Evolutionary conservation across 92 coral and sea anemone species (phyloP).

Genomic region (Plumapathes pennacea): DNA sequence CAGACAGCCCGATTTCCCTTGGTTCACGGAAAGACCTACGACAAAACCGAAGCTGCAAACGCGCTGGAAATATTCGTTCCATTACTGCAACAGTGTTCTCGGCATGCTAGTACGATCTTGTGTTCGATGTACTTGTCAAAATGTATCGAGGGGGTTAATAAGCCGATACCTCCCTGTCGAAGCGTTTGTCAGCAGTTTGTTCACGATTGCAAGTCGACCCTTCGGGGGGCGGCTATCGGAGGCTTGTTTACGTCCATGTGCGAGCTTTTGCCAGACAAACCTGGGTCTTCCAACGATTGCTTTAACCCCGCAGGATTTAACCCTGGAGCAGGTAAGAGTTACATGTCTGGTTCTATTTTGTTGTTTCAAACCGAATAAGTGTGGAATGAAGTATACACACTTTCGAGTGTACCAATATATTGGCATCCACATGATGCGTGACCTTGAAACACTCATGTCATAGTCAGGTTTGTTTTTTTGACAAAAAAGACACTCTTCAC

Average conservation of each 20-base stretch:
- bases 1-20: conserved; percentile 52
- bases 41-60: conserved; percentile 33
- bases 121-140: conserved; percentile 65
- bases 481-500: too few relatives aligned
- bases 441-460: too few relatives aligned
- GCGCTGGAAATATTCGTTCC: conserved; percentile 22
- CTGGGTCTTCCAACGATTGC: conserved; percentile 9
- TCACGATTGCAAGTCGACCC: conserved; percentile 4
- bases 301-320: conserved; percentile 52
- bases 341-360: too few relatives aligned
- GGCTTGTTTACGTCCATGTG: conserved; percentile 50
- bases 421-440: too few relatives aligned
- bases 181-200: conserved; percentile 61
- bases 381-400: too few relatives aligned
- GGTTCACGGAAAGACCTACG: conserved; percentile 48
- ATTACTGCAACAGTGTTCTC: conserved; percentile 26
- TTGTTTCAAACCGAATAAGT: too few relatives aligned
- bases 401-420: too few relatives aligned
- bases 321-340: too few relatives aligned
- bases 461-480: too few relatives aligned
- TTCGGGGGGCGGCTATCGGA: conserved; percentile 13
- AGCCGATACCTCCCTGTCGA: conserved; percentile 43
- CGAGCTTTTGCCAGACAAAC: conserved; percentile 46
- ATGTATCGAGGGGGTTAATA: conserved; percentile 28
- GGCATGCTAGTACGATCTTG: conserved; percentile 36